Conservation (phyloP, 2,113 vertebrate genomes). For the Fulmarus glacialis region DNA sequence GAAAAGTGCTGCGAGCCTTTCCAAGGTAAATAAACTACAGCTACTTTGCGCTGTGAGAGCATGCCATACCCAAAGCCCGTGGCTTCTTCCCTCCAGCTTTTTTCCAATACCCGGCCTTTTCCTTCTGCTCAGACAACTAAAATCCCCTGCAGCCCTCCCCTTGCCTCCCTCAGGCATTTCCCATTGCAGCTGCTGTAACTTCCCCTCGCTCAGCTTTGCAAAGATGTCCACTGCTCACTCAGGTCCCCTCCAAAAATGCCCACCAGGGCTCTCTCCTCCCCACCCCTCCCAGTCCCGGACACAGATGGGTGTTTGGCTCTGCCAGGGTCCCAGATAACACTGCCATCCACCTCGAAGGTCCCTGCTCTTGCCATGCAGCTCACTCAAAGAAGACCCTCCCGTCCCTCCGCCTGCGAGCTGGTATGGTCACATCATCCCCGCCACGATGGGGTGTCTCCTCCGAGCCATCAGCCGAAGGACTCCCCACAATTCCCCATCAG, state of each 20-base stretch:
- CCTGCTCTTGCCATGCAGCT: background rate
- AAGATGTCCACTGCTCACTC: background rate
- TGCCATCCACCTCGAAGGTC: background rate
- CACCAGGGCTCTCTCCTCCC: background rate
- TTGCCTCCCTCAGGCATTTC: background rate
- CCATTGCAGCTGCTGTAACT: background rate
- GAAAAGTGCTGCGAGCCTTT: background rate
- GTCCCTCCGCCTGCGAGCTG: fast-evolving
- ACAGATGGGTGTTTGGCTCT: background rate
- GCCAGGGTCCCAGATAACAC: background rate
- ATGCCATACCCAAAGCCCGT: background rate
- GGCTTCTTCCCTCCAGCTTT: background rate
- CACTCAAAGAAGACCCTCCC: background rate
- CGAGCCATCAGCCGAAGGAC: background rate
- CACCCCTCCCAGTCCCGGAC: background rate
- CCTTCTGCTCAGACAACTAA: background rate
- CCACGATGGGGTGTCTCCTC: background rate
- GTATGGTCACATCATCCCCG: background rate
- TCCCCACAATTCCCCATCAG: fast-evolving
- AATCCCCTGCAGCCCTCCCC: background rate
- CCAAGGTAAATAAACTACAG: background rate
- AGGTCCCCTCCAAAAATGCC: background rate
- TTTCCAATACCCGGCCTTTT: background rate
- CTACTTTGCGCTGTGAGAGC: fast-evolving
- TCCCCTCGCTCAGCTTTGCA: background rate